Evolutionary conservation across 2,888 invertebrate genomes (phyloP).

Genomic region (Lordiphosa fenestrarum): DNA sequence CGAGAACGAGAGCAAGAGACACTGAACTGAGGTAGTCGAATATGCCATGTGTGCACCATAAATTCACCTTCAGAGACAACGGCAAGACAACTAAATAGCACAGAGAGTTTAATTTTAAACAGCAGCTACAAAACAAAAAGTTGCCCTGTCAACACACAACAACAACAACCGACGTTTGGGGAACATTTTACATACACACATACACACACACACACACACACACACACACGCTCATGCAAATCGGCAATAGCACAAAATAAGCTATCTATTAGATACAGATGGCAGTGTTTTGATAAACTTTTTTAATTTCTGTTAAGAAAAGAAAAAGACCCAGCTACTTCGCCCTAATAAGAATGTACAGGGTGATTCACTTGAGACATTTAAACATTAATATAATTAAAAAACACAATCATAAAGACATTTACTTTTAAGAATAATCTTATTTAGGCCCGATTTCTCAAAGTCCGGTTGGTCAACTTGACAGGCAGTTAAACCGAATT

Average conservation of each 20-base stretch:
- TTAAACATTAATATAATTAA: too few species aligned
- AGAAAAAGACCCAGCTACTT: not conserved
- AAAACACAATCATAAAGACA: too few species aligned
- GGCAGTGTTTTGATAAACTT: too few species aligned
- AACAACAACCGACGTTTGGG: constrained; percentile 10
- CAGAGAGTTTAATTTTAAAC: constrained; percentile 64
- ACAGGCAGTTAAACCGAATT: too few species aligned
- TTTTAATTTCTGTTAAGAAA: not conserved
- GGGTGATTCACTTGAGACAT: too few species aligned
- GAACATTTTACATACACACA: constrained; percentile 3
- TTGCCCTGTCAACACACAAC: constrained; percentile 44
- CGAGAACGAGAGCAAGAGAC: constrained; percentile 11
- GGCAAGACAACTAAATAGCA: constrained; percentile 53
- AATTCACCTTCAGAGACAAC: constrained; percentile 67
- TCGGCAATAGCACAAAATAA: constrained; percentile 10
- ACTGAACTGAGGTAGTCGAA: constrained; percentile 17
- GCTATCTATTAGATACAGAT: not conserved
- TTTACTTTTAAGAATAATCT: too few species aligned
- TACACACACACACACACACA: not conserved
- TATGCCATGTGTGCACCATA: constrained; percentile 70
- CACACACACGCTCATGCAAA: not conserved
- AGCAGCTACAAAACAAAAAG: constrained; percentile 35
- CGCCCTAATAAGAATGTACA: too few species aligned
- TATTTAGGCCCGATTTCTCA: too few species aligned
- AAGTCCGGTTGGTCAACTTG: too few species aligned